phyloP scores from a whole-genome alignment of 1,140 invertebrate species.

The Trichoplusia ni region DNA sequence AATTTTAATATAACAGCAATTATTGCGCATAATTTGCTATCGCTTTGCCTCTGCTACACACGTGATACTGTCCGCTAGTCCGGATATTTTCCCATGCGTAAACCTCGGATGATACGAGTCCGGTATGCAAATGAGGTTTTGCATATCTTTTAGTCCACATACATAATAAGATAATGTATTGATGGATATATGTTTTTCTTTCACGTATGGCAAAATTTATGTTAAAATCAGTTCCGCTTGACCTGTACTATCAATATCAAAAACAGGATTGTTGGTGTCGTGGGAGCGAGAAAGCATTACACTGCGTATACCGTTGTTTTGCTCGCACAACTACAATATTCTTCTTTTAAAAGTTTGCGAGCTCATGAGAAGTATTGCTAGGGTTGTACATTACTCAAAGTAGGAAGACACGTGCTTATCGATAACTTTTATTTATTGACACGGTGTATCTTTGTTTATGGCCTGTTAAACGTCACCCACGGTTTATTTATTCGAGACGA shows the following conservation, averaged over 20 bases:
- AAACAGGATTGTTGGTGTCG: no score
- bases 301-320: no score
- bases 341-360: neutral
- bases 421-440: slow-evolving; percentile 27
- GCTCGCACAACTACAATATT: neutral
- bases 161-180: no score
- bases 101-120: neutral
- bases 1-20: no score
- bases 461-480: slow-evolving; percentile 22
- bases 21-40: no score
- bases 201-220: slow-evolving; percentile 4
- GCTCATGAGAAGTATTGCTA: neutral
- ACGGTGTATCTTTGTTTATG: slow-evolving; percentile 13
- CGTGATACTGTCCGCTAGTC: no score
- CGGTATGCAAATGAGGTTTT: slow-evolving; percentile 1
- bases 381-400: slow-evolving; percentile 5
- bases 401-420: slow-evolving; percentile 16
- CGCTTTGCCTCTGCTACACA: no score
- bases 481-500: neutral
- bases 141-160: slow-evolving; percentile 7
- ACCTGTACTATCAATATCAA: no score
- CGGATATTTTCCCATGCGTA: neutral
- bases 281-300: no score
- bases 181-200: slow-evolving; percentile 1
- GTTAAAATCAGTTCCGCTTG: slow-evolving; percentile 6